A percentile compares a stretch with the other conserved stretches of the same genome.
phyloP scores from a whole-genome alignment of 2,797 vertebrate species.

The Sarcophilus harrisii region DNA sequence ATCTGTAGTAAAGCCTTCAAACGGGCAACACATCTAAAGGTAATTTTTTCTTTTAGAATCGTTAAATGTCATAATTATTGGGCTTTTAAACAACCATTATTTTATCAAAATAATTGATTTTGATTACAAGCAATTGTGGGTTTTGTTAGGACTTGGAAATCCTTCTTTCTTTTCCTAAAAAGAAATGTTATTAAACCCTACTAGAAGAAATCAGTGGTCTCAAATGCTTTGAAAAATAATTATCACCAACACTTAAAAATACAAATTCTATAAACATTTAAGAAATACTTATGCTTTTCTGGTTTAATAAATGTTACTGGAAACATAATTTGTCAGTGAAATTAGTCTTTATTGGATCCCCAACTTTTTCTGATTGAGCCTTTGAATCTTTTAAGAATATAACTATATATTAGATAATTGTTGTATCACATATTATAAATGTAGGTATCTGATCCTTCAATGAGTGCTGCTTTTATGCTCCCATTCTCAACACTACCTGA shows the following conservation, averaged over 20 bases:
- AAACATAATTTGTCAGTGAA: neutral
- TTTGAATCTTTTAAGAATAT: neutral
- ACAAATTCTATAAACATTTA: neutral
- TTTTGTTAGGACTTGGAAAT: neutral
- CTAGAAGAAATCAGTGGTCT: neutral
- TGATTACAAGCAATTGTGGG: neutral
- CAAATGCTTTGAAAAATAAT: neutral
- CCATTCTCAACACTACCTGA: neutral
- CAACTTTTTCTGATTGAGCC: neutral
- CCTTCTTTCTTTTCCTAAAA: neutral
- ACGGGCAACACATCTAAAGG: constrained; percentile 97
- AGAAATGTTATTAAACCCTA: neutral
- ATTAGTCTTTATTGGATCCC: neutral
- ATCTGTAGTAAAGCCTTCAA: constrained; percentile 98
- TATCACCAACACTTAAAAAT: neutral
- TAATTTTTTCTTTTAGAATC: constrained; percentile 72
- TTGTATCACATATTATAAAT: neutral
- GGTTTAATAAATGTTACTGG: neutral
- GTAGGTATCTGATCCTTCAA: neutral
- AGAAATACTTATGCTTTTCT: neutral
- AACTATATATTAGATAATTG: neutral
- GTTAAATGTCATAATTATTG: neutral
- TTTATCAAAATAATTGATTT: neutral
- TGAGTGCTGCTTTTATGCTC: neutral
- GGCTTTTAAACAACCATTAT: neutral